Evolutionary conservation across 2,888 invertebrate species (phyloP).

Genomic region (Alcis repandata): DNA sequence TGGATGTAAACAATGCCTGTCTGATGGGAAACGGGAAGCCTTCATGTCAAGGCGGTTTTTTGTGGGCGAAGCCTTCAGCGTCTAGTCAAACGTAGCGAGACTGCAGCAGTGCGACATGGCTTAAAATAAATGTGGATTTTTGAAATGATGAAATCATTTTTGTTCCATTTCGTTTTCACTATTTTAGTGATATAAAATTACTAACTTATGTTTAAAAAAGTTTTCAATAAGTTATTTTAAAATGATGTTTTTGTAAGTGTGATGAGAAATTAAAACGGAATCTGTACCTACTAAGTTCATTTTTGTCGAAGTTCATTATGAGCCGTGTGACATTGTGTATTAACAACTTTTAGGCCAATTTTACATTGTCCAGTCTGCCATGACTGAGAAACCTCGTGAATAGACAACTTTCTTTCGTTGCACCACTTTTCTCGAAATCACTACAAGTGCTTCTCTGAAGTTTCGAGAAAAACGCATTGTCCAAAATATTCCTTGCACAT

Average conservation of each 20-base stretch:
- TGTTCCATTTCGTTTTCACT: no score
- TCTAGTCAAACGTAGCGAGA: constrained; percentile 30
- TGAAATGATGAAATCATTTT: no score
- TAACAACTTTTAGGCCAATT: no score
- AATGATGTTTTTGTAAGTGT: no score
- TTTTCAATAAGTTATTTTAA: no score
- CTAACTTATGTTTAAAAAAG: no score
- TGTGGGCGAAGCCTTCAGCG: constrained; percentile 17
- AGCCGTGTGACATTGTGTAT: no score
- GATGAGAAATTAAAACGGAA: no score
- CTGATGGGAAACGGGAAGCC: constrained; percentile 32
- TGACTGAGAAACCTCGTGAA: neutral
- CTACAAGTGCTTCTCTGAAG: constrained; percentile 1
- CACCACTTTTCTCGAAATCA: constrained; percentile 6
- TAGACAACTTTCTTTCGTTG: constrained; percentile 14
- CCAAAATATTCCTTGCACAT: constrained; percentile 13
- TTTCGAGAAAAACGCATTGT: constrained; percentile 6
- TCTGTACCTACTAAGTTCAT: no score
- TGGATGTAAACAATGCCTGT: constrained; percentile 20
- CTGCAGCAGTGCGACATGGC: neutral
- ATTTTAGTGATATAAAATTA: no score
- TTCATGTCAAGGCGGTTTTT: constrained; percentile 33
- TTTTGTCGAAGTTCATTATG: no score
- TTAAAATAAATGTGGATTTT: no score
- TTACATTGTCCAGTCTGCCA: neutral